Evolutionary conservation across 2,113 vertebrate genomes (phyloP).

Genomic region (Chlorodrepanis virens): DNA sequence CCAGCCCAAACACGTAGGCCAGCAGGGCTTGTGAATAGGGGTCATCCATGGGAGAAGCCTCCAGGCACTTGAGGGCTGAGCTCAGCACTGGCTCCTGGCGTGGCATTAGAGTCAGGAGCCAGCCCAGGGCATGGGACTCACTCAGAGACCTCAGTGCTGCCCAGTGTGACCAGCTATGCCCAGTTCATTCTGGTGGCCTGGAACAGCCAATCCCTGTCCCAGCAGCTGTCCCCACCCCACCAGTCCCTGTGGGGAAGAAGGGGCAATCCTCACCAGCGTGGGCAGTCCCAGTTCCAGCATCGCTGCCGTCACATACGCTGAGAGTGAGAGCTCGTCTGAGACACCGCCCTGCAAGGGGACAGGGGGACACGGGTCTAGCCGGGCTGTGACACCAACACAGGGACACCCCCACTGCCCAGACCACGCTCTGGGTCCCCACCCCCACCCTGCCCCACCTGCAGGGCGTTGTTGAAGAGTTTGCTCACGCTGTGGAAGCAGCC

Average conservation of each 20-base stretch:
- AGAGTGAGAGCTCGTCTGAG: not conserved
- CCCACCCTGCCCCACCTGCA: constrained; percentile 21
- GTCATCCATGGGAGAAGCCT: not conserved
- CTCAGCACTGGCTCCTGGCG: not conserved
- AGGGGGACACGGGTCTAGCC: accelerated
- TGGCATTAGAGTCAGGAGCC: accelerated
- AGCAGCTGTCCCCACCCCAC: not conserved
- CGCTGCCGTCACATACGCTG: not conserved
- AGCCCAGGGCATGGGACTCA: accelerated
- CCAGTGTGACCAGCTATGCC: not conserved
- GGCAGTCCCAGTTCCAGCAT: constrained; percentile 37
- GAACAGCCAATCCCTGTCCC: not conserved
- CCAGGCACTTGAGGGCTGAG: constrained; percentile 32
- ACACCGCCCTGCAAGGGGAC: not conserved
- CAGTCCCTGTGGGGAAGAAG: not conserved
- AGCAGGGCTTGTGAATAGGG: not conserved
- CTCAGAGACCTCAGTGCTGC: not conserved
- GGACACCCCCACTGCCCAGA: not conserved
- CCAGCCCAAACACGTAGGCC: constrained; percentile 6
- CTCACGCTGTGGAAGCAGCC: constrained; percentile 78
- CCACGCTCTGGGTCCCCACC: accelerated
- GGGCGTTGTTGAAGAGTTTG: constrained; percentile 68
- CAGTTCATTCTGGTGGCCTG: accelerated
- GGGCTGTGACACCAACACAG: accelerated
- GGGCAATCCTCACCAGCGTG: not conserved